Base-by-base conservation (phyloP, 2,888 invertebrate genomes). In the Trichogramma evanescens region DNA sequence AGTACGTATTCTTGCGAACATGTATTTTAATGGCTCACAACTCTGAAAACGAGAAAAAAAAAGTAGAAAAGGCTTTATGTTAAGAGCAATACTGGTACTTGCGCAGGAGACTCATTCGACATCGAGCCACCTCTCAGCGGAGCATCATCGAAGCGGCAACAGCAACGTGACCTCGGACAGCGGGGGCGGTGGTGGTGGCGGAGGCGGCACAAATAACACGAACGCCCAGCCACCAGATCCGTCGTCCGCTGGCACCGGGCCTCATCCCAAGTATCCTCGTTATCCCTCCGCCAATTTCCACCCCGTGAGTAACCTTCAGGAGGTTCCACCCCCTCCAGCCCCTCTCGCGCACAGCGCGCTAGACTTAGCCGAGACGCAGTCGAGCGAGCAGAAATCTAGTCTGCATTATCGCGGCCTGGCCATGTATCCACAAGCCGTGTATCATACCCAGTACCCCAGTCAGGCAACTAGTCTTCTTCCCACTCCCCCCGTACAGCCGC, bases 31-130 rank as follows among this genome's bases (percentile, higher is more conserved):
- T 26, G 26, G 26, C 26, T 26, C 26, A 26, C 26, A 26, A 26
- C 26, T 26, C 26, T 26, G 26, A 26, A 2, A 26, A 26, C 26
- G 26, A 26, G 26, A 26, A 26, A 26, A 26, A 26, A 26, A 26
- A 26, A 26, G 26, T 26, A 2, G 26, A 26, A 26, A 26, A 26
- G 26, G 26, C 26, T 26, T 26, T 26, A 26, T 26, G 26, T 26
- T 26, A 26, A 26, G 3, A 26, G 26, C 26, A 26, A 26, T 26
- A 26, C 26, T 26, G 26, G 26, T 26, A 26, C 26, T 26, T 26
- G 26, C 73, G 66, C 68, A 76, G 76, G 77, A 76, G 61, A 69
- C 72, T 66, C 74, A 70, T 68, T 72, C 76, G 54, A 70, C 76
- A 59, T 73, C 75, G 60, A 76, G 73, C 69, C 74, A 74, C 26